These are phyloP conservation scores for Phrynocephalus guinanensis DNA, from an alignment of 2,797 vertebrate species.

Conservation along the genomic window DNA sequence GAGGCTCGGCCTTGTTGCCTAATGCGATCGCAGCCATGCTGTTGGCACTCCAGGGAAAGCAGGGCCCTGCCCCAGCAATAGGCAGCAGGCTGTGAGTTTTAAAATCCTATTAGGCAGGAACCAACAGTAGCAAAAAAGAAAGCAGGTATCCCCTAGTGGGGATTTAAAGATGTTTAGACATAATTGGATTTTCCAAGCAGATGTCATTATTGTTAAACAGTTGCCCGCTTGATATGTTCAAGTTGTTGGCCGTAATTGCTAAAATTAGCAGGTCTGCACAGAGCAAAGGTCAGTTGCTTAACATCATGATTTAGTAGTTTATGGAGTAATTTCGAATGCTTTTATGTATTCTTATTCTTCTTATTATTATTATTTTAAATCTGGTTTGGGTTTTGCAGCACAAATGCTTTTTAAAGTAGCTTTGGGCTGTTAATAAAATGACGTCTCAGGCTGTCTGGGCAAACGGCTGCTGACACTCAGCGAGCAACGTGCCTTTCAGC, in stretches of 20 bases:
- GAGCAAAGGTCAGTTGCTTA: constrained; percentile 86
- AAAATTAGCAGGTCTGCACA: constrained; percentile 88
- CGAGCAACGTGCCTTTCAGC: rapidly evolving
- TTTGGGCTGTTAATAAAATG: constrained; percentile 72
- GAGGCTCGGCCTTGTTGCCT: constrained; percentile 51
- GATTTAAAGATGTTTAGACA: constrained; percentile 77
- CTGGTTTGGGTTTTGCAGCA: constrained; percentile 63
- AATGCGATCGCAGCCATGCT: constrained; percentile 65
- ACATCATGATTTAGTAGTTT: constrained; percentile 77
- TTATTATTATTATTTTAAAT: not conserved
- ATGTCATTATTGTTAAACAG: constrained; percentile 88
- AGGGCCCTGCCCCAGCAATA: constrained; percentile 53
- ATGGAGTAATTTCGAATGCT: constrained; percentile 79
- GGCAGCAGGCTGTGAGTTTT: constrained; percentile 72
- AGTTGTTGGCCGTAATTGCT: constrained; percentile 88
- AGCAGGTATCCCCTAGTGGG: constrained; percentile 79
- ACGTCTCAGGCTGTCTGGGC: constrained; percentile 33
- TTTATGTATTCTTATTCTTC: constrained; percentile 69
- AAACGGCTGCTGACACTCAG: constrained; percentile 18
- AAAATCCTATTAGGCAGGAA: constrained; percentile 79
- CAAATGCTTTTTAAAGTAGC: constrained; percentile 73
- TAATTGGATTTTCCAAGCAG: constrained; percentile 91
- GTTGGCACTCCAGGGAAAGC: constrained; percentile 70
- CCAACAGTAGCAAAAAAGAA: constrained; percentile 74
- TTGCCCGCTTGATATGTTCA: constrained; percentile 88